These are phyloP conservation scores for Strigamia maritima DNA, from an alignment of 2,888 invertebrate genomes.

Conservation along the genomic window DNA sequence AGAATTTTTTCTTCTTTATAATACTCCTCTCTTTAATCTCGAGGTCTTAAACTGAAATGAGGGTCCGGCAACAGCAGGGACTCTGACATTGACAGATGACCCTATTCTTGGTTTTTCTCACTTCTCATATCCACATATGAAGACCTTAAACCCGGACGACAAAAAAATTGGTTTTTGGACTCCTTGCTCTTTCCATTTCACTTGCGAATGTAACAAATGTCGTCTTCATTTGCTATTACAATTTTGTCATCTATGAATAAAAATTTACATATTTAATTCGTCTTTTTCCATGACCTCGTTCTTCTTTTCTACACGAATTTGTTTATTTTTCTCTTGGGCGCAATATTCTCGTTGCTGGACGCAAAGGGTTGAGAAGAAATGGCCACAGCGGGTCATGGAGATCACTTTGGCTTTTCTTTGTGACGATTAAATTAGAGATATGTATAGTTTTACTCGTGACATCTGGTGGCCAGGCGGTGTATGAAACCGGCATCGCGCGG, in stretches of 20 bases:
- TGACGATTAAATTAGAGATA: not conserved
- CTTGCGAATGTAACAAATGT: not conserved
- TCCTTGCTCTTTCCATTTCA: no score
- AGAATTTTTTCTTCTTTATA: not conserved
- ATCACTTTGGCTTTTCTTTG: not conserved
- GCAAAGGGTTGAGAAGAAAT: not conserved
- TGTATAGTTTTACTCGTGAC: not conserved
- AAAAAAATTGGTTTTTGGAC: no score
- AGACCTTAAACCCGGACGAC: no score
- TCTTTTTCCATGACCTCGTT: not conserved
- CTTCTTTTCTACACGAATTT: not conserved
- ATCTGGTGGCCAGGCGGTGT: not conserved
- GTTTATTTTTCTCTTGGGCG: not conserved
- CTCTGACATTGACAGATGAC: not conserved
- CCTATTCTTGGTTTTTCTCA: not conserved
- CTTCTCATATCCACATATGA: no score
- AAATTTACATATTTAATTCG: not conserved
- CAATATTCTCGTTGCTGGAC: not conserved
- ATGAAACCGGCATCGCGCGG: no score
- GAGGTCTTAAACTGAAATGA: not conserved
- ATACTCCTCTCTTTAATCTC: not conserved
- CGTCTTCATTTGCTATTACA: not conserved
- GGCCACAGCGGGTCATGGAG: not conserved
- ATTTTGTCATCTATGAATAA: not conserved
- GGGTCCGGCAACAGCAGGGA: not conserved